A percentile compares a stretch with the other conserved stretches of the same genome.
Conservation (phyloP, 2,888 invertebrate genomes). For the Harmothoe impar region DNA sequence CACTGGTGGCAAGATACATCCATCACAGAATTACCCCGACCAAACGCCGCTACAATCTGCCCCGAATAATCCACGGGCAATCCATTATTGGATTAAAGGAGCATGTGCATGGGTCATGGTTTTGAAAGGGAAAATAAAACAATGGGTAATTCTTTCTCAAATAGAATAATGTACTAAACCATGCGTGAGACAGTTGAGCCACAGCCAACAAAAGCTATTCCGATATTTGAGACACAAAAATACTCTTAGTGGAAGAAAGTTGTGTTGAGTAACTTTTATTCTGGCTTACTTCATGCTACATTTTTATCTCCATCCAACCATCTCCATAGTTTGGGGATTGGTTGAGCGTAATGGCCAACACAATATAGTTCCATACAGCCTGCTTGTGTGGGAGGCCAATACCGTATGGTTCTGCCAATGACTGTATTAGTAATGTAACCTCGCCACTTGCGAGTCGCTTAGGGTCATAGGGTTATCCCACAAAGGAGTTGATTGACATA, state of each 20-base stretch:
- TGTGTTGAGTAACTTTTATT: background rate
- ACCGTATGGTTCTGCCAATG: background rate
- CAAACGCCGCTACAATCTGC: background rate
- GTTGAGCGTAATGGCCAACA: background rate
- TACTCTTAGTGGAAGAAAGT: background rate
- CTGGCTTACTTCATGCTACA: background rate
- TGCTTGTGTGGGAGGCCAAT: background rate
- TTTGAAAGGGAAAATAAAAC: background rate
- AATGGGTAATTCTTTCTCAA: background rate
- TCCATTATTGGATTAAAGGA: conserved; percentile 55
- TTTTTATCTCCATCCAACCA: background rate
- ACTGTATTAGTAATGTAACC: background rate
- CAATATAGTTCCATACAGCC: background rate
- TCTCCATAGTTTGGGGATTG: background rate
- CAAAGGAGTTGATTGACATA: conserved; percentile 18
- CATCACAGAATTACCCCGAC: conserved; percentile 48
- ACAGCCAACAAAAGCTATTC: background rate
- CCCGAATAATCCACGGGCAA: conserved; percentile 22
- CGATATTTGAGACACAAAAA: background rate
- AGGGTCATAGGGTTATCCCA: background rate
- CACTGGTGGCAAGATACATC: conserved; percentile 44
- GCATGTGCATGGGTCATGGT: conserved; percentile 34
- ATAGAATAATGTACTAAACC: background rate
- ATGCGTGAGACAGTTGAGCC: background rate
- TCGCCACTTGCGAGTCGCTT: background rate